These are phyloP conservation scores for Drosophila albomicans DNA, from an alignment of 1,140 invertebrate genomes.

Conservation along the genomic window DNA sequence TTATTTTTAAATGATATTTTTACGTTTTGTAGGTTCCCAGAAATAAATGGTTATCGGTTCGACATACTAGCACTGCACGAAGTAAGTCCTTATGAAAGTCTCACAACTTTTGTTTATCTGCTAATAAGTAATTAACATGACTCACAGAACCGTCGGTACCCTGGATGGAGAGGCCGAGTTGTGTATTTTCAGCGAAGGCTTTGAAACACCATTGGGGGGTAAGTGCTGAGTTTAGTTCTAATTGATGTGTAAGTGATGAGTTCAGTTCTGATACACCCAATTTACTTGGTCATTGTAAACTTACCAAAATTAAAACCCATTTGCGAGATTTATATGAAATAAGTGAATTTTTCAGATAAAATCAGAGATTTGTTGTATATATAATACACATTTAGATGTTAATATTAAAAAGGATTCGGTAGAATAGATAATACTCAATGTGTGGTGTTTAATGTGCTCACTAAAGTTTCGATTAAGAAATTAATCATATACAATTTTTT, in stretches of 20 bases:
- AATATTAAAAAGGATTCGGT: slow-evolving; percentile 2
- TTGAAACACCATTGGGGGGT: slow-evolving; percentile 59
- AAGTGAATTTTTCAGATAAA: neutral
- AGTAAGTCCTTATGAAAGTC: neutral
- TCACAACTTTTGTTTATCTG: neutral
- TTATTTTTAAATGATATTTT: neutral
- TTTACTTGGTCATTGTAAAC: neutral
- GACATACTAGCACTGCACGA: neutral
- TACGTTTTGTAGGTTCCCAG: neutral
- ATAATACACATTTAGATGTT: slow-evolving; percentile 34
- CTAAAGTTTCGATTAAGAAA: slow-evolving; percentile 17
- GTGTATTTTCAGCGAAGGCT: slow-evolving; percentile 33
- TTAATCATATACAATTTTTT: slow-evolving; percentile 5
- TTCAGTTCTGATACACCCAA: no score
- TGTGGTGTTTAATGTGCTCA: slow-evolving; percentile 7
- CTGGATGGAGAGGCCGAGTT: slow-evolving; percentile 34
- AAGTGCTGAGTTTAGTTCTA: slow-evolving; percentile 10
- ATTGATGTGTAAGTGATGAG: neutral
- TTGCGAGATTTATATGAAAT: neutral
- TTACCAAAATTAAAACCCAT: neutral
- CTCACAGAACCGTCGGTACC: slow-evolving; percentile 22
- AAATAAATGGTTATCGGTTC: neutral
- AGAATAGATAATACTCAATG: neutral
- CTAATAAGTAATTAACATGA: no score
- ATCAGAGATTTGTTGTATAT: slow-evolving; percentile 1